Evolutionary conservation across 1,140 invertebrate species (phyloP), one percentile per base, ranked within the genome.

Genomic region (Pachyrhynchus sulphureomaculatus): DNA sequence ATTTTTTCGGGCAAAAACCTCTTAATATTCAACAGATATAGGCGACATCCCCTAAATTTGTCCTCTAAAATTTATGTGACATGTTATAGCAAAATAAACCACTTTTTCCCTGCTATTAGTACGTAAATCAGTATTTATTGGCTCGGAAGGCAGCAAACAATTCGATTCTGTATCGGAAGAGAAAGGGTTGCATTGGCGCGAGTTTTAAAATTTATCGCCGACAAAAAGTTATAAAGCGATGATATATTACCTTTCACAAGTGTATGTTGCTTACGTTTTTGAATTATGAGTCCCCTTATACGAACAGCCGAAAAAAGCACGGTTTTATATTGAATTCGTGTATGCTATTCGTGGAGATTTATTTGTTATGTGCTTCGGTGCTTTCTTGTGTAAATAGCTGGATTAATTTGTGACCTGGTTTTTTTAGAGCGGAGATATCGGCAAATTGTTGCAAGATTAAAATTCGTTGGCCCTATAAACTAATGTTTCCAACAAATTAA

Each of bases 41-140:
- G 5, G 17, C 42, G 53, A 56, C 53, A 45, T 29, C 18, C 53
- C 42, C 42, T 56, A 56, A 56, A 56, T 56, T 54, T 54, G 51
- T 49, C 42, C 41, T 18, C 24, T 34, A 45, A 37, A 41, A 69
- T 69, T 69, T 69, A 69, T 69, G 67, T 66, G 68, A 70, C 68
- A 58, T 61, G 58, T 71, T 70, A 72, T 69, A 68, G 64, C 62
- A 62, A 72, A 72, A 72, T 72, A 72, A 72, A 70, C 62, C 57
- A 72, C 68, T 70, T 70, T 69, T 71, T 68, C 55, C 55, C 60
- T 41, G 56, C 67, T 53, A 69, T 68, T 67, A 72, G 64, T 72
- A 58, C 70, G 70, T 72, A 72, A 72, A 72, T 72, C 70, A 72
- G 68, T 67, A 72, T 72, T 72, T 72, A 72, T 72, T 68, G 70